These are phyloP conservation scores for Platanista minor DNA, from an alignment of 2,113 vertebrate species.

Conservation along the genomic window DNA sequence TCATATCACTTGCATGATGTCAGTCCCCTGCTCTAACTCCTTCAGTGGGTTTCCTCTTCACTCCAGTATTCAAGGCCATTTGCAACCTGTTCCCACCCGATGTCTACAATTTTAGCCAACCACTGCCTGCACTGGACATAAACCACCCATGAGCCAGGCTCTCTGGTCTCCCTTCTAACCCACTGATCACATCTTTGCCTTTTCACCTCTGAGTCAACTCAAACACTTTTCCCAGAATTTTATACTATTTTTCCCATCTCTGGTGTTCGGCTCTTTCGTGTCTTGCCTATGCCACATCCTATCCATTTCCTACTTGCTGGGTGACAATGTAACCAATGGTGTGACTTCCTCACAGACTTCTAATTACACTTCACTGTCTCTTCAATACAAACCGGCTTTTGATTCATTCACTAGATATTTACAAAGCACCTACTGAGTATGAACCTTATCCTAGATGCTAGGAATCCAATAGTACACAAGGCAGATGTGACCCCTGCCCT, in stretches of 20 bases:
- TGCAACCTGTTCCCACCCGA: background rate
- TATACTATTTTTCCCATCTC: background rate
- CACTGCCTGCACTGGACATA: background rate
- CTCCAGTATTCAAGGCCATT: background rate
- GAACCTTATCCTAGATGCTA: background rate
- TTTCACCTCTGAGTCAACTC: background rate
- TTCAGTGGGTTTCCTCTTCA: background rate
- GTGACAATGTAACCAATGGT: background rate
- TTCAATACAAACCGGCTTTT: background rate
- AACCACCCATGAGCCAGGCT: background rate
- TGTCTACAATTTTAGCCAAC: background rate
- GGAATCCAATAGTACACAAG: background rate
- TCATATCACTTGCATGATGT: rapidly evolving
- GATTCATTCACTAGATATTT: background rate
- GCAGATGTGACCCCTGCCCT: background rate
- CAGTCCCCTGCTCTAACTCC: background rate
- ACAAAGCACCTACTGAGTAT: background rate
- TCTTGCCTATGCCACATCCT: background rate
- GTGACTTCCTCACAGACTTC: background rate
- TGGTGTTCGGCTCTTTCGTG: background rate
- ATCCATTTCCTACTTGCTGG: background rate
- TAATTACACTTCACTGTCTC: background rate
- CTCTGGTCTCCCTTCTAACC: background rate
- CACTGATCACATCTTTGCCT: background rate
- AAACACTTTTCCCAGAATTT: background rate